phyloP scores from a whole-genome alignment of 2,888 invertebrate species.

The Cataglyphis cursor region DNA sequence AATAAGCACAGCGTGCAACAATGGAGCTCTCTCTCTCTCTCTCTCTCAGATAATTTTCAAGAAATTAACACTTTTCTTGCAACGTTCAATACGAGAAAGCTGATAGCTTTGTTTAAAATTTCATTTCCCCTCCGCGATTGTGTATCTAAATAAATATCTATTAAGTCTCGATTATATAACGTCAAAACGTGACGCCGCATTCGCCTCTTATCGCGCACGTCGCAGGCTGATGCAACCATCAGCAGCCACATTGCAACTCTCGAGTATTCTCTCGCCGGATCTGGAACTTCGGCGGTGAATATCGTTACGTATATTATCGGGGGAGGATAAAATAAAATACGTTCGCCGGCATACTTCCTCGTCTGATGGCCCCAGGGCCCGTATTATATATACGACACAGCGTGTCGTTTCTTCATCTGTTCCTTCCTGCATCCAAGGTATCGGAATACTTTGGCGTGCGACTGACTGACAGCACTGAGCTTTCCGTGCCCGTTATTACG shows the following conservation, averaged over 20 bases:
- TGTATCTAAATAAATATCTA: slow-evolving; percentile 18
- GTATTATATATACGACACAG: slow-evolving; percentile 11
- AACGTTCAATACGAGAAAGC: neutral
- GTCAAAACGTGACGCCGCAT: neutral
- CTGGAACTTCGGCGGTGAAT: slow-evolving; percentile 12
- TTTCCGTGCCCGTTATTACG: slow-evolving; percentile 24
- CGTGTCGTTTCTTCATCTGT: slow-evolving; percentile 25
- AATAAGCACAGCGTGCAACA: neutral
- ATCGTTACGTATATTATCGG: slow-evolving; percentile 41
- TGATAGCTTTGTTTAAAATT: neutral
- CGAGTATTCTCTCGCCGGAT: neutral
- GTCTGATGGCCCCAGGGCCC: neutral
- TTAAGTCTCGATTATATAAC: neutral
- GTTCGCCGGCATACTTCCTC: neutral
- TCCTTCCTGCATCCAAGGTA: slow-evolving; percentile 38
- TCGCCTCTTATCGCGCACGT: neutral
- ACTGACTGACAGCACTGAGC: slow-evolving; percentile 36
- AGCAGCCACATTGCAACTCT: slow-evolving; percentile 4
- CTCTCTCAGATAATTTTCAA: neutral
- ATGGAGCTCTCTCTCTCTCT: neutral
- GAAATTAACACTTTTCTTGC: neutral
- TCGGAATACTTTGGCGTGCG: slow-evolving; percentile 24
- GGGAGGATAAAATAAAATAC: slow-evolving; percentile 30
- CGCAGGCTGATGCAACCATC: slow-evolving; percentile 16
- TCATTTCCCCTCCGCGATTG: neutral